Evolutionary conservation across 2,888 invertebrate species (phyloP), one percentile per base, ranked within the genome.

Genomic region (Hirtodrosophila trivittata): DNA sequence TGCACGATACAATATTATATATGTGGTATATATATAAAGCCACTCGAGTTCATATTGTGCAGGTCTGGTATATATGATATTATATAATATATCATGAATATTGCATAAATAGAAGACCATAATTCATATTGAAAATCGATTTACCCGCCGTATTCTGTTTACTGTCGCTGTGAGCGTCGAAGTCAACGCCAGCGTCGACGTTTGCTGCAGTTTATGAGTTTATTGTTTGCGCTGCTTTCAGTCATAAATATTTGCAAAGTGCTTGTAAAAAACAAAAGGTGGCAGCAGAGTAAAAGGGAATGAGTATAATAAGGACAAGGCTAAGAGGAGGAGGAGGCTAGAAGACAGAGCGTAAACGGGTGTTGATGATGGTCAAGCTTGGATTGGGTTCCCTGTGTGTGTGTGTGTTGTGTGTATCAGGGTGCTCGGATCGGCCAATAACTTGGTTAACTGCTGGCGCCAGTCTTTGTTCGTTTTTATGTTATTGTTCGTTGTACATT

Each of bases 181-280:
- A 33, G 62, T 39, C 63, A 49, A 50, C 60, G 56, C 45, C 43
- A 26, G 6, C 33, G 46, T 21, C 16, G 54, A 49, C 73, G 64
- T 58, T 38, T 47, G 72, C 73, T 86, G 86, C 83, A 86, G 80
- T 80, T 86, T 82, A 77, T 80, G 86, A 82, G 83, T 73, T 82
- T 86, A 86, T 83, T 82, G 86, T 82, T 82, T 86, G 63, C 77
- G 74, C 66, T 82, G 75, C 77, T 66, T 75, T 77, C 66, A 60
- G 68, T 66, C 70, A 82, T 82, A 82, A 85, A 82, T 86, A 82
- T 86, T 86, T 82, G 77, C 83, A 83, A 82, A 82, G 80, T 83
- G 80, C 82, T 86, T 86, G 73, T 86, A 77, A 80, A 80, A 80
- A 84, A 80, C 78, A 84, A 84, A 84, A 84, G 85, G 75, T 81